Percentiles rank a stretch among this genome's conserved stretches.
These are phyloP conservation scores for Felis catus DNA, from an alignment of 2,113 vertebrate species.

Conservation along the genomic window DNA sequence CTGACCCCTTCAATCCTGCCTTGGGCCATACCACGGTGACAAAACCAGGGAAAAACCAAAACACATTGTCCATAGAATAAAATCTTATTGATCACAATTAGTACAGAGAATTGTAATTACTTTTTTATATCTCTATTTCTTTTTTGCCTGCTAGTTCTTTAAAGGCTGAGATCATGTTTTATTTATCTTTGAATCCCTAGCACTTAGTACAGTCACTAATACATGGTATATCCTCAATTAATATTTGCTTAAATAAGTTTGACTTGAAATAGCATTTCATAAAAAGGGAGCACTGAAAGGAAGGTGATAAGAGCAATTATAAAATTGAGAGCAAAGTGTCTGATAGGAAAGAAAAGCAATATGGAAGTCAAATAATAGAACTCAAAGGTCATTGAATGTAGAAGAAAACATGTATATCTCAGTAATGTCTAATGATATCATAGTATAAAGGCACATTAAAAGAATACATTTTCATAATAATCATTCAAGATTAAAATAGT, in stretches of 20 bases:
- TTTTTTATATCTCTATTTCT: background rate
- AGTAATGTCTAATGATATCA: background rate
- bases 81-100: background rate
- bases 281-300: background rate
- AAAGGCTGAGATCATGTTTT: background rate
- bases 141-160: background rate
- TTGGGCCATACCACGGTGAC: background rate
- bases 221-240: background rate
- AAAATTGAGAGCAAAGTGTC: background rate
- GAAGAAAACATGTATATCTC: background rate
- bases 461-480: constrained; percentile 4
- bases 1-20: background rate
- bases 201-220: background rate
- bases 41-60: background rate
- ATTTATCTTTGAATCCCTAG: background rate
- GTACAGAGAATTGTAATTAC: background rate
- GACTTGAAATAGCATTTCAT: background rate
- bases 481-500: background rate
- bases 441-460: background rate
- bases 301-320: background rate
- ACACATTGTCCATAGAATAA: background rate
- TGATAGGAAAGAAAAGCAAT: background rate
- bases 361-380: constrained; percentile 26
- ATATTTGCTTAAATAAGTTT: background rate
- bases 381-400: background rate